A percentile compares a stretch with the other conserved stretches of the same genome.
Evolutionary conservation across 1,140 invertebrate genomes (phyloP).

Genomic region (Bombus ignitus): DNA sequence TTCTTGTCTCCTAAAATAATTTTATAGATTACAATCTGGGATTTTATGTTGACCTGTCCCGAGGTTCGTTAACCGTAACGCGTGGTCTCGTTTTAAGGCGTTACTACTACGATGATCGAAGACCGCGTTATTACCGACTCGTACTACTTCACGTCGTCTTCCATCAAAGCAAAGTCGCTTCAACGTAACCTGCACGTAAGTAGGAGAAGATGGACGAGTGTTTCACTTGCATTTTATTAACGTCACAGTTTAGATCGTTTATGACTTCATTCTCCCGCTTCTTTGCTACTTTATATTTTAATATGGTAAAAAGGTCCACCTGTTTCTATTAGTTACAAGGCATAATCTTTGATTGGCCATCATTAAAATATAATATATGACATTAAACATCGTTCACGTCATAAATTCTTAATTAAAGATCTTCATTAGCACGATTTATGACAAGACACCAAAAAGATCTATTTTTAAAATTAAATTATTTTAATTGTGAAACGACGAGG

Average conservation of each 20-base stretch:
- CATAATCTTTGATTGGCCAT: neutral
- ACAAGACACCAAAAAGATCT: neutral
- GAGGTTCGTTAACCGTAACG: neutral
- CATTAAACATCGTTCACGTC: neutral
- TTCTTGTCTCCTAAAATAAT: neutral
- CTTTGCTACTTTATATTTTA: too few species aligned
- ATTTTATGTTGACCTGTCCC: neutral
- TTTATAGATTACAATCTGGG: neutral
- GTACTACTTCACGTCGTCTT: constrained; percentile 25
- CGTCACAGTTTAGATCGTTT: neutral
- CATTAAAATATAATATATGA: neutral
- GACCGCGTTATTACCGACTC: constrained; percentile 1
- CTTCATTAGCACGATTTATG: neutral
- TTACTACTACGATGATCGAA: neutral
- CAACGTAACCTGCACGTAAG: neutral
- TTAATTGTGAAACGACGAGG: neutral
- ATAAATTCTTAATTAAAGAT: neutral
- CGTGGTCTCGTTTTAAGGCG: neutral
- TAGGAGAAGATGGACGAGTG: constrained; percentile 18
- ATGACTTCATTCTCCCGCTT: neutral
- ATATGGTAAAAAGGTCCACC: too few species aligned
- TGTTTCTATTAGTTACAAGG: too few species aligned
- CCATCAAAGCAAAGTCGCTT: neutral
- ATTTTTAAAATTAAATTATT: neutral
- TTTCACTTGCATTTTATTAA: constrained; percentile 24